phyloP scores from a whole-genome alignment of 1,140 invertebrate species.

The Himalopsyche phryganea region DNA sequence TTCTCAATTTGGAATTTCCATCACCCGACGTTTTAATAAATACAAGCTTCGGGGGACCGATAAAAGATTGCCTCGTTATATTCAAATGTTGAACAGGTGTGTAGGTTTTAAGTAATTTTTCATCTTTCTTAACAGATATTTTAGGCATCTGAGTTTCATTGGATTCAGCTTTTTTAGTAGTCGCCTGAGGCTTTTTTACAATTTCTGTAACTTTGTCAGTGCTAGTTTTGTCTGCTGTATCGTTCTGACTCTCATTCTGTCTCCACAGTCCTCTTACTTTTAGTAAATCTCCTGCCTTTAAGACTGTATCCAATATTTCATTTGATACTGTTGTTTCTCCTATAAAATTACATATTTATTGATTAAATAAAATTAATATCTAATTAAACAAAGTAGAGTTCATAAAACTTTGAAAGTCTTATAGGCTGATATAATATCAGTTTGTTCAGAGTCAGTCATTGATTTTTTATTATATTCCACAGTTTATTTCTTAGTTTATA shows the following conservation, averaged over 20 bases:
- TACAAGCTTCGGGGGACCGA: slow-evolving; percentile 50
- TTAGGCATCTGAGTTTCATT: slow-evolving; percentile 35
- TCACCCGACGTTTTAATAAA: slow-evolving; percentile 49
- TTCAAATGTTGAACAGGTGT: slow-evolving; percentile 40
- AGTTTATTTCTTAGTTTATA: too few species aligned
- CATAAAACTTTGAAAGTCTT: not conserved
- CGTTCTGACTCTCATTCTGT: slow-evolving; percentile 51
- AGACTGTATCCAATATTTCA: slow-evolving; percentile 72
- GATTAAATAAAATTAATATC: too few species aligned
- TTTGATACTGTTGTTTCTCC: slow-evolving; percentile 82
- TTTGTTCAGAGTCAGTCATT: not conserved
- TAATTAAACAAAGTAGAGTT: not conserved
- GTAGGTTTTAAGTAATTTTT: slow-evolving; percentile 48
- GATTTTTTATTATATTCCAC: too few species aligned
- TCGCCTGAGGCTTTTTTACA: slow-evolving; percentile 32
- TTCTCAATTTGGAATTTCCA: slow-evolving; percentile 40
- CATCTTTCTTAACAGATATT: slow-evolving; percentile 51
- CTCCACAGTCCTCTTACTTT: slow-evolving; percentile 72
- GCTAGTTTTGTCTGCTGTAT: slow-evolving; percentile 21
- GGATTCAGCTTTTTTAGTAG: slow-evolving; percentile 37
- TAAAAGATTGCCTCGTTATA: slow-evolving; percentile 47
- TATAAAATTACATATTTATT: slow-evolving; percentile 26
- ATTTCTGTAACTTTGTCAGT: slow-evolving; percentile 20
- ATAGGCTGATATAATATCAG: not conserved
- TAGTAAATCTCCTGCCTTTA: slow-evolving; percentile 74